Conservation (phyloP, 2,113 vertebrate species). For the Caretta caretta region DNA sequence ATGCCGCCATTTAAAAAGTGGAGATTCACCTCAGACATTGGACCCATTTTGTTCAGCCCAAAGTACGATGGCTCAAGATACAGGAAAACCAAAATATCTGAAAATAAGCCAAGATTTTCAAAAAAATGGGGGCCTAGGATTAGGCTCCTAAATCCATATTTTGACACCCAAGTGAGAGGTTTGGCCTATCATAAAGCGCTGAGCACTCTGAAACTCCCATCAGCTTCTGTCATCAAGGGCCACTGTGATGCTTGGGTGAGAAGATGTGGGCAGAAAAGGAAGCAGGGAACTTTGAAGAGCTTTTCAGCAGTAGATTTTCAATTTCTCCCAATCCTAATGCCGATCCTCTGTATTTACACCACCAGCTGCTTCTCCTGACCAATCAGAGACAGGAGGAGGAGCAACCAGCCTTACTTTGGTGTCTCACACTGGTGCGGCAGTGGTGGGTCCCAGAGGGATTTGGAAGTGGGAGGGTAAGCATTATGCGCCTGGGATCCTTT, state of each 20-base stretch:
- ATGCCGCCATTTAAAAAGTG: not conserved
- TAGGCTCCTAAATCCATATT: not conserved
- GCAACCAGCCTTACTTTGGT: not conserved
- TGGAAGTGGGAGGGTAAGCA: not conserved
- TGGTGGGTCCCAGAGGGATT: not conserved
- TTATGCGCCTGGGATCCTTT: not conserved
- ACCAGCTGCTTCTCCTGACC: not conserved
- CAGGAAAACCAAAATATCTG: not conserved
- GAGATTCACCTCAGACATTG: not conserved
- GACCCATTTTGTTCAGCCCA: not conserved
- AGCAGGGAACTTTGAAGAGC: not conserved
- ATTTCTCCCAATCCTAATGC: not conserved
- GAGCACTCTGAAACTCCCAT: not conserved
- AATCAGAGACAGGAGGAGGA: not conserved
- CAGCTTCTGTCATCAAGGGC: not conserved
- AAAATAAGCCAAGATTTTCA: not conserved
- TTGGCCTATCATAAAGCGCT: not conserved
- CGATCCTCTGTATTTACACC: not conserved
- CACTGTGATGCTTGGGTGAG: not conserved
- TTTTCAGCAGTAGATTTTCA: constrained; percentile 2
- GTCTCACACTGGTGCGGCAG: not conserved
- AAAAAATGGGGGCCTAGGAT: not conserved
- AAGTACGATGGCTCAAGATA: not conserved
- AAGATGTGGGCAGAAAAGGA: not conserved
- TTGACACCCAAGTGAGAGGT: not conserved